phyloP scores from a whole-genome alignment of 2,888 invertebrate species.

The Saturnia pavonia region DNA sequence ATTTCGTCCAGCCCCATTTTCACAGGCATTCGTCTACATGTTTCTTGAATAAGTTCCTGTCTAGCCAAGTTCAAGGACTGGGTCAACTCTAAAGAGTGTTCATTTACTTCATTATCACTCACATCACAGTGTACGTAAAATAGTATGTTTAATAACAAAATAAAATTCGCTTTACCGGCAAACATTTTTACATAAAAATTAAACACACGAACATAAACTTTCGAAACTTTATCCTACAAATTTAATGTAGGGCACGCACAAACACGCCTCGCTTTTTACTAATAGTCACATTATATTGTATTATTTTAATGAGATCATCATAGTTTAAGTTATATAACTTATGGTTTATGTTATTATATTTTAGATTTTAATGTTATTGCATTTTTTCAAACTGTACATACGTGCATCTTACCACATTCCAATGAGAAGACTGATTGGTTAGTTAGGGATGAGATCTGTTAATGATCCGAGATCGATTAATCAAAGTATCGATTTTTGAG shows the following conservation, averaged over 20 bases:
- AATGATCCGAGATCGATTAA: too few species aligned
- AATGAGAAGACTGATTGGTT: neutral
- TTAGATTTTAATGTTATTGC: slow-evolving; percentile 1
- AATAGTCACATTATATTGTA: slow-evolving; percentile 19
- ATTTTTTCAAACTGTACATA: neutral
- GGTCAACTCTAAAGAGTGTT: slow-evolving; percentile 82
- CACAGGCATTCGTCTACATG: slow-evolving; percentile 80
- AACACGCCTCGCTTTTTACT: slow-evolving; percentile 2
- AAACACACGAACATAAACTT: slow-evolving; percentile 57
- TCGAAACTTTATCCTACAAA: slow-evolving; percentile 46
- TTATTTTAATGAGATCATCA: slow-evolving; percentile 9
- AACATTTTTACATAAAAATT: slow-evolving; percentile 59
- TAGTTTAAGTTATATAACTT: slow-evolving; percentile 19
- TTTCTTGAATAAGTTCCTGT: slow-evolving; percentile 83
- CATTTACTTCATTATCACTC: slow-evolving; percentile 48
- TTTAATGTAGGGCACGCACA: slow-evolving; percentile 62
- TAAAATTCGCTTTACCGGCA: slow-evolving; percentile 45
- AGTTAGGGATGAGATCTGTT: too few species aligned
- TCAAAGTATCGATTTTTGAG: too few species aligned
- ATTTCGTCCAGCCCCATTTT: slow-evolving; percentile 69
- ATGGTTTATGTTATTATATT: slow-evolving; percentile 1
- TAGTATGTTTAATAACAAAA: slow-evolving; percentile 52
- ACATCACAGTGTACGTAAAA: slow-evolving; percentile 56
- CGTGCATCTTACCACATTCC: neutral
- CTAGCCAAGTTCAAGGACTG: slow-evolving; percentile 84